Evolutionary conservation across 1,140 invertebrate species (phyloP), one percentile per base, ranked within the genome.

Genomic region (Leptestheria dahalacensis): DNA sequence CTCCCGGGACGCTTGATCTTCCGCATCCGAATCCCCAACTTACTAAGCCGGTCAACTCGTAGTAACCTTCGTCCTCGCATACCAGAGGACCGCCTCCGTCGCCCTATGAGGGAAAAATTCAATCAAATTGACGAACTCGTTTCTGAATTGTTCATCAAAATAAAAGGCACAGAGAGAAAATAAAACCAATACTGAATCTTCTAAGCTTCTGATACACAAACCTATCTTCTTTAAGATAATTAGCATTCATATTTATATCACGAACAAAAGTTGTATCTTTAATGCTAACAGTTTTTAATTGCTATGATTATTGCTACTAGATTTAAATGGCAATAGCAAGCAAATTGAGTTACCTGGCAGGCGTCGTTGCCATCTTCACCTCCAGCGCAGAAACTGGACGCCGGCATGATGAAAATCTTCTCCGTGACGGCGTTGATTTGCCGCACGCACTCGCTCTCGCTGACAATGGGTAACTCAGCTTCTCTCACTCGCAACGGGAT

Each of bases 21-120:
- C 90, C 89, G 71, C 90, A 93, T 58, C 90, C 90, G 69, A 94
- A 93, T 61, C 91, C 91, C 87, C 88, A 91, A 1, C 87, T 90
- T 0, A 94, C 91, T 0, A 95, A 73, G 4, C 91, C 91, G 23
- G 85, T 91, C 29, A 95, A 72, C 72, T 94, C 90, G 66, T 85
- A 93, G 73, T 90, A 93, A 1, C 89, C 90, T 67, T 92, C 88
- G 64, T 91, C 89, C 72, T 91, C 85, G 66, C 90, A 95, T 3
- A 92, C 89, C 52, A 93, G 71, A 0, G 90, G 90, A 60, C 90
- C 90, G 50, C 91, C 91, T 28, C 90, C 90, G 67, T 95, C 91
- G 46, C 91, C 89, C 83, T 91, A 65, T 20, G 73, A 72, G n/a
- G n/a, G n/a, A n/a, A n/a, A n/a, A n/a, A n/a, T n/a, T 59, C 57